Base-by-base conservation (phyloP, 1,140 invertebrate genomes). In the Drosophila watanabei region DNA sequence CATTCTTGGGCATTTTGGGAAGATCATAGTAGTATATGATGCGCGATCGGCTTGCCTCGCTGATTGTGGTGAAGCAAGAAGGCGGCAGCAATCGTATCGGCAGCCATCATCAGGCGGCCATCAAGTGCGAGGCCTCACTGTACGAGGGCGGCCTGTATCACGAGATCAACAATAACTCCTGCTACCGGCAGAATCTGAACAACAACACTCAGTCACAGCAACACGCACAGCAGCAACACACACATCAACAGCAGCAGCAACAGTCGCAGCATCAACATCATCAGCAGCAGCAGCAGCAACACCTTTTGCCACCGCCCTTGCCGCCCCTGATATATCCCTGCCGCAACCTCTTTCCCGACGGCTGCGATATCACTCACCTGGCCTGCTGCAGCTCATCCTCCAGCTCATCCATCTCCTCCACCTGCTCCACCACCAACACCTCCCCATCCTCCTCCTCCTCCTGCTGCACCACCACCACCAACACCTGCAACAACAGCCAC, bases 41-140 rank as follows among this genome's bases (percentile, higher is more conserved):
- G 92, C 92, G 92, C 83, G 92, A 92, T 92, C 92, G 92, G 76
- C 88, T 93, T 79, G 92, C 92, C 64, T 93, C 92, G 18, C 66
- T 93, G 80, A 93, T 93, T 90, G 87, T 93, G 83, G 92, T 93
- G 77, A 93, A 93, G 88, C 88, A 93, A 90, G 92, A 93, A 70
- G 82, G 52, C 75, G 69, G 49, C 61, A 83, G 61, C 68, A 82
- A 51, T 64, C 75, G 41, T 60, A 64, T 24, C 62, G 59, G 24
- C 45, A 48, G 75, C 20, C 80, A 75, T 37, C 60, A 62, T 57
- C 57, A 60, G 75, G 58, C 61, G 58, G 37, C 65, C 46, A 91
- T 90, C 28, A 89, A 89, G 45, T 90, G 85, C 30, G 86, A 90
- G 52, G 72, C 85, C 43, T 61, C 75, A 20, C 54, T 85, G 41